Conservation (phyloP, 1,140 invertebrate species). For the Fopius arisanus region DNA sequence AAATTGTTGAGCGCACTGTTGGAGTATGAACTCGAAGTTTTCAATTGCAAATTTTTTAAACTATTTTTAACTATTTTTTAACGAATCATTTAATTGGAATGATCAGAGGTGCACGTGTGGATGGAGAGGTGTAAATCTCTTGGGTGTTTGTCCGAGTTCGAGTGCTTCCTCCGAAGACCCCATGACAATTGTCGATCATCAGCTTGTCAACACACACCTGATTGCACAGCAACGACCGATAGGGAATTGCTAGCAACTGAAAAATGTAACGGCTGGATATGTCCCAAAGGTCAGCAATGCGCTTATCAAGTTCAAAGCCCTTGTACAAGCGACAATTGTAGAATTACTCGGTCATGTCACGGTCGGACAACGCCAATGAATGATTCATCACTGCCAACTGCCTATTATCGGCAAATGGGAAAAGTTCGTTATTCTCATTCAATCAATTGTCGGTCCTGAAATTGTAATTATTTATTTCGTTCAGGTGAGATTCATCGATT, state of each 20-base stretch:
- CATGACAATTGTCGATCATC: slow-evolving; percentile 30
- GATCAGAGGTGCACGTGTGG: slow-evolving; percentile 44
- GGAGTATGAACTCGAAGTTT: no score
- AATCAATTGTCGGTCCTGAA: not conserved
- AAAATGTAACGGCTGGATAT: slow-evolving; percentile 53
- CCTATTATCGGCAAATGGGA: not conserved
- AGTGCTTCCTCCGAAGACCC: slow-evolving; percentile 50
- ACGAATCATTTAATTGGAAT: not conserved
- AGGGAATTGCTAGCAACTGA: slow-evolving; percentile 28
- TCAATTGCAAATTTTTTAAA: no score
- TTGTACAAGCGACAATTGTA: slow-evolving; percentile 39
- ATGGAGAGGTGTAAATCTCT: slow-evolving; percentile 41
- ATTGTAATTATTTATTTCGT: not conserved
- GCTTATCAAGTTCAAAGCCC: slow-evolving; percentile 22
- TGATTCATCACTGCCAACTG: not conserved
- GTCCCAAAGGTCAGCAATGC: slow-evolving; percentile 45
- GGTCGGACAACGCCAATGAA: not conserved
- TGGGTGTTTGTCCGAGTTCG: slow-evolving; percentile 46
- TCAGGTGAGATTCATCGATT: not conserved
- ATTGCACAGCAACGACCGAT: slow-evolving; percentile 40
- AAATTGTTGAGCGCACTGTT: no score
- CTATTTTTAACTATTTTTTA: no score
- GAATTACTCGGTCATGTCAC: slow-evolving; percentile 40
- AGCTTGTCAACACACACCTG: slow-evolving; percentile 43
- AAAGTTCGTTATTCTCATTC: not conserved